Evolutionary conservation across 2,888 invertebrate species (phyloP), one percentile per base, ranked within the genome.

Genomic region (Luffia ferchaultella): DNA sequence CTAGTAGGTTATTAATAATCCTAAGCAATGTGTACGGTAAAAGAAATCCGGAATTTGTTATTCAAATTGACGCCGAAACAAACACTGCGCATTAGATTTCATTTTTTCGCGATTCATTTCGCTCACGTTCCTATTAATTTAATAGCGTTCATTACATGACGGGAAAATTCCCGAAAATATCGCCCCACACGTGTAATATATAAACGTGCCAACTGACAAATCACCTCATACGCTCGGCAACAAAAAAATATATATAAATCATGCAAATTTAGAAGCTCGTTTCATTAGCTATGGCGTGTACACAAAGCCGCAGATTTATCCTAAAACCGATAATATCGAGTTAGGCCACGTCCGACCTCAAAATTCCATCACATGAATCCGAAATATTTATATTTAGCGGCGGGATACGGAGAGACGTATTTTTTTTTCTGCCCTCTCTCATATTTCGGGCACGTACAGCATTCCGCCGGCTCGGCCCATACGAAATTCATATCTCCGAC

Each of bases 401-500:
- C 42, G 48, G 42, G 42, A 30, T 12, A 12, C 12, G 30, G 5
- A 12, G 5, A 12, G 5, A 3, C 30, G 30, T 3, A 7, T 30
- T 42, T 48, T 48, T 48, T 18, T 16, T 19, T 18, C 15, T 20
- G 42, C 16, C 15, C 42, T 7, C 7, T 16, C 20, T 44, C 58
- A 70, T 70, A 78, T 76, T 75, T 70, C 49, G 60, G 60, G 67
- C 78, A 79, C 77, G 79, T 76, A 57, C 61, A 54, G 20, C 58
- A 53, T 51, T 55, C 55, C 61, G 64, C 62, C 63, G 65, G 48
- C 17, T 42, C 19, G n/a, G 65, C 67, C 64, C 63, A 62, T 60
- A 67, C 67, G 62, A 70, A 77, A 78, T 78, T 77, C 77, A 78
- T 76, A 74, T 68, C 70, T 63, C 51, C 45, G 45, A 66, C 71